These are phyloP conservation scores for Apodemus speciosus DNA, from an alignment of 2,113 vertebrate species.

Conservation along the genomic window DNA sequence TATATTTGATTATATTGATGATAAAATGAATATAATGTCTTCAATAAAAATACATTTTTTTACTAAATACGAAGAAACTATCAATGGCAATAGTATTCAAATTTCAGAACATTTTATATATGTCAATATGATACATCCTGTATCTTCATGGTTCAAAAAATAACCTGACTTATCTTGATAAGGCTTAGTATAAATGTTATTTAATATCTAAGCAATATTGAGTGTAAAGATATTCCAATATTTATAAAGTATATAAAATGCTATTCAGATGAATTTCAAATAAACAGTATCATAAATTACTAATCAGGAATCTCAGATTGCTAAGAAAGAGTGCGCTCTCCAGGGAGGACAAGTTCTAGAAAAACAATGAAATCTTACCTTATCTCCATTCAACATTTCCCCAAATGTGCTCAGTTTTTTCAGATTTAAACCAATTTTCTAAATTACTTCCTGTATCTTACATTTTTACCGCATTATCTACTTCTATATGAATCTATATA, in stretches of 20 bases:
- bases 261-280: constrained; percentile 37
- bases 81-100: constrained; percentile 33
- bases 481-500: background rate
- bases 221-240: constrained; percentile 29
- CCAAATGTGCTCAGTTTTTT: background rate
- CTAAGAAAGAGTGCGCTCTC: background rate
- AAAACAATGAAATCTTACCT: background rate
- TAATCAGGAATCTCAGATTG: constrained; percentile 29
- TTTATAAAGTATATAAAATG: constrained; percentile 28
- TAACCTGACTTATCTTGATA: constrained; percentile 33
- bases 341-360: background rate
- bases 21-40: background rate
- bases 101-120: background rate
- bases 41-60: background rate
- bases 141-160: constrained; percentile 22
- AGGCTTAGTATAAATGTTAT: constrained; percentile 7
- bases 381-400: background rate
- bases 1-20: background rate
- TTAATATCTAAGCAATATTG: constrained; percentile 44
- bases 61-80: constrained; percentile 31
- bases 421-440: constrained; percentile 28
- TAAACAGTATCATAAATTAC: background rate
- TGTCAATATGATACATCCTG: background rate
- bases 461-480: background rate
- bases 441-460: background rate